These are phyloP conservation scores for Planococcus citri DNA, from an alignment of 1,140 invertebrate species.

Conservation along the genomic window DNA sequence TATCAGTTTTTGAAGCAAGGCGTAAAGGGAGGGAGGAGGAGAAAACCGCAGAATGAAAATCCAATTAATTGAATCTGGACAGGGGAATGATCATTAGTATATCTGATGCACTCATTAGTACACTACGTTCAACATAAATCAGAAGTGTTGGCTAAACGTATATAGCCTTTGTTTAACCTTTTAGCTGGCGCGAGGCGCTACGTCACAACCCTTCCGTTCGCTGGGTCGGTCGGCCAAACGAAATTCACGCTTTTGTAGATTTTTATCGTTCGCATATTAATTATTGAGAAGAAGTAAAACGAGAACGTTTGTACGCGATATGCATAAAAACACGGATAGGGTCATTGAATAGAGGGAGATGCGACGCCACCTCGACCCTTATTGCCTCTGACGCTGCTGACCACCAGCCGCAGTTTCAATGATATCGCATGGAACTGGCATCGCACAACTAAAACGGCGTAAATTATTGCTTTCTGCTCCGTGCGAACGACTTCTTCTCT, in stretches of 20 bases:
- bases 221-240: neutral
- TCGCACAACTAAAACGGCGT: slow-evolving; percentile 9
- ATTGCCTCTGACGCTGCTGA: neutral
- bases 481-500: slow-evolving; percentile 1
- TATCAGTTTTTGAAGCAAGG: too few species aligned
- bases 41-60: neutral
- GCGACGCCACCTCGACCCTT: slow-evolving; percentile 6
- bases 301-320: slow-evolving; percentile 9
- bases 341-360: neutral
- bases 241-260: slow-evolving; percentile 19
- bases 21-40: too few species aligned
- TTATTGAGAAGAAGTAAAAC: slow-evolving; percentile 17
- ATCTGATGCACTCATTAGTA: slow-evolving; percentile 3
- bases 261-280: slow-evolving; percentile 19
- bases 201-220: neutral
- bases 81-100: neutral
- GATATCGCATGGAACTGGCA: slow-evolving; percentile 15
- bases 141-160: neutral
- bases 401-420: neutral
- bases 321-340: neutral
- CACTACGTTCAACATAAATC: neutral
- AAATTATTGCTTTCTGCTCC: slow-evolving; percentile 12
- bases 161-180: slow-evolving; percentile 2
- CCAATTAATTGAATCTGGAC: neutral
- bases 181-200: too few species aligned